Conservation (phyloP, 2,888 invertebrate species). For the Gryllus longicercus region DNA sequence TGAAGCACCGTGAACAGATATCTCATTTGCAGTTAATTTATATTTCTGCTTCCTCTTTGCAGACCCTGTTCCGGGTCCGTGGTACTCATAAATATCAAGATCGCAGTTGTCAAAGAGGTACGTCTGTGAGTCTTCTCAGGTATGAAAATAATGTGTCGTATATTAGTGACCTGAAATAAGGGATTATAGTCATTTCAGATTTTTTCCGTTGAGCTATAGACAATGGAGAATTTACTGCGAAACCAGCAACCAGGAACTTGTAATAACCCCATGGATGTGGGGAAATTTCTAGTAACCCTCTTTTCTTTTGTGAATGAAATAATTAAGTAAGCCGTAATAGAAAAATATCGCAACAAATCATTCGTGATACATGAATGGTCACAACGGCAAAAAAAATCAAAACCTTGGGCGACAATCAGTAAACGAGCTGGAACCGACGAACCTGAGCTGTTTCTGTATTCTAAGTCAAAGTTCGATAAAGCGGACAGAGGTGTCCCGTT, state of each 20-base stretch:
- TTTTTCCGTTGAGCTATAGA: background rate
- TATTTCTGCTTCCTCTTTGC: background rate
- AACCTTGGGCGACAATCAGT: too few relatives aligned
- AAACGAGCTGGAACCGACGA: background rate
- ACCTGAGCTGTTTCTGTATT: background rate
- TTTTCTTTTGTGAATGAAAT: too few relatives aligned
- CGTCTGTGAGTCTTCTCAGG: too few relatives aligned
- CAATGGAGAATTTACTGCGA: background rate
- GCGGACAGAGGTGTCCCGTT: background rate
- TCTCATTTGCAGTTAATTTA: background rate
- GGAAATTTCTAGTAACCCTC: too few relatives aligned
- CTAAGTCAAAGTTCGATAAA: background rate
- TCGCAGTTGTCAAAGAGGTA: background rate
- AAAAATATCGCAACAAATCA: too few relatives aligned
- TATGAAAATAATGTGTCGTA: background rate
- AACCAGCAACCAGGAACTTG: too few relatives aligned
- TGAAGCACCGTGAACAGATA: constrained; percentile 6
- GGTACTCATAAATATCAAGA: background rate
- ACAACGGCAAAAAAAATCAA: too few relatives aligned
- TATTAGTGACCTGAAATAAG: background rate
- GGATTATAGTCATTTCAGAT: background rate
- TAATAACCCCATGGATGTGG: too few relatives aligned
- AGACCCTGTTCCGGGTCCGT: background rate
- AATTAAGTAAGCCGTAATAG: too few relatives aligned
- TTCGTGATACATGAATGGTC: too few relatives aligned